phyloP scores from a whole-genome alignment of 2,888 invertebrate species.

The Rhynchonema sp. region DNA sequence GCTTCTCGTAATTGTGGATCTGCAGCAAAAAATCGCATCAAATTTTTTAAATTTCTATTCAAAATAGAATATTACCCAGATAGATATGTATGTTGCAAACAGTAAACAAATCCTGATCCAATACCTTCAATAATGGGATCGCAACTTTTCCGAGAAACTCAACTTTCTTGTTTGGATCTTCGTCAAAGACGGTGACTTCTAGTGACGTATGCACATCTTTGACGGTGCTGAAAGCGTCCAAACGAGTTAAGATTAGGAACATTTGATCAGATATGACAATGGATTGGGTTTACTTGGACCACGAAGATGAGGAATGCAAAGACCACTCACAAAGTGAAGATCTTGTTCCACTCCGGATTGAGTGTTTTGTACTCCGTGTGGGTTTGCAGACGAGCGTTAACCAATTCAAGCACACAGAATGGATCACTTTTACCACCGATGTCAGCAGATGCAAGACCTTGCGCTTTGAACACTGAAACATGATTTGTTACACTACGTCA shows the following conservation, averaged over 20 bases:
- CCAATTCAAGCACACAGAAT: constrained; percentile 84
- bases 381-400: constrained; percentile 81
- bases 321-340: constrained; percentile 88
- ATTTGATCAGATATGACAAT: too few relatives aligned
- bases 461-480: constrained; percentile 48
- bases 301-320: too few relatives aligned
- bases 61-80: too few relatives aligned
- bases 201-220: constrained; percentile 79
- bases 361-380: constrained; percentile 97
- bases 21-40: constrained; percentile 26
- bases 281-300: too few relatives aligned
- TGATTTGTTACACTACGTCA: background rate
- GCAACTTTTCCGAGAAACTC: constrained; percentile 85
- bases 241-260: too few relatives aligned
- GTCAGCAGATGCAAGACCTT: constrained; percentile 76
- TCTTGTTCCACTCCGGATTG: constrained; percentile 90
- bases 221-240: constrained; percentile 29
- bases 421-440: constrained; percentile 85
- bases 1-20: constrained; percentile 68
- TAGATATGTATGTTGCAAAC: too few relatives aligned
- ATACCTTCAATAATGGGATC: constrained; percentile 52
- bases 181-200: constrained; percentile 88
- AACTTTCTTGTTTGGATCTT: constrained; percentile 79
- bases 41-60: too few relatives aligned
- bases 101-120: background rate